Evolutionary conservation across 1,140 invertebrate genomes (phyloP).

Genomic region (Drosophila melanica): DNA sequence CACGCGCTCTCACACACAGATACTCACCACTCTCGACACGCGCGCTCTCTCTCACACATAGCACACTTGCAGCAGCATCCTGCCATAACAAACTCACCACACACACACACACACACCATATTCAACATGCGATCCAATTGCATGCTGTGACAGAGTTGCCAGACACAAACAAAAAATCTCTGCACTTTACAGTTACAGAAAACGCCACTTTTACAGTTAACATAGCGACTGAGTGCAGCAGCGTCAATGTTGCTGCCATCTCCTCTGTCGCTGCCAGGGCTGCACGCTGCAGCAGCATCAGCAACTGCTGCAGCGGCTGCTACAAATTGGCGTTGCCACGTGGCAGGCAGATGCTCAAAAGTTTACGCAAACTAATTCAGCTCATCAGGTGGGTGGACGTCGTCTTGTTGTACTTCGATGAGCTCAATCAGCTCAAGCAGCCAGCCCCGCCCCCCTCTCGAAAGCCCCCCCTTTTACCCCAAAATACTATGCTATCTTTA

Average conservation of each 20-base stretch:
- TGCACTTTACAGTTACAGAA: constrained; percentile 56
- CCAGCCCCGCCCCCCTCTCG: not conserved
- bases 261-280: not conserved
- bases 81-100: constrained; percentile 14
- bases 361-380: constrained; percentile 61
- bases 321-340: constrained; percentile 47
- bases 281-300: constrained; percentile 14
- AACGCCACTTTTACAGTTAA: constrained; percentile 37
- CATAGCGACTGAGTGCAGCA: constrained; percentile 38
- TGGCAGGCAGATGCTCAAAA: constrained; percentile 32
- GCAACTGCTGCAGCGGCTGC: constrained; percentile 33
- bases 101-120: not conserved
- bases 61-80: constrained; percentile 12
- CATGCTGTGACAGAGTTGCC: constrained; percentile 27
- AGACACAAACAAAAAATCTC: constrained; percentile 26
- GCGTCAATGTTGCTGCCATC: constrained; percentile 13
- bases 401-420: constrained; percentile 16
- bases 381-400: constrained; percentile 71
- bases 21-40: constrained; percentile 12
- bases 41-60: constrained; percentile 11
- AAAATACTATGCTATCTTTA: constrained; percentile 24
- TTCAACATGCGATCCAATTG: constrained; percentile 4
- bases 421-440: constrained; percentile 25
- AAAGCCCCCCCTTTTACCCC: not conserved
- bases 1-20: constrained; percentile 13